A percentile compares a stretch with the other conserved stretches of the same genome.
These are phyloP conservation scores for Bufo gargarizans DNA, from an alignment of 2,113 vertebrate genomes.

Conservation along the genomic window DNA sequence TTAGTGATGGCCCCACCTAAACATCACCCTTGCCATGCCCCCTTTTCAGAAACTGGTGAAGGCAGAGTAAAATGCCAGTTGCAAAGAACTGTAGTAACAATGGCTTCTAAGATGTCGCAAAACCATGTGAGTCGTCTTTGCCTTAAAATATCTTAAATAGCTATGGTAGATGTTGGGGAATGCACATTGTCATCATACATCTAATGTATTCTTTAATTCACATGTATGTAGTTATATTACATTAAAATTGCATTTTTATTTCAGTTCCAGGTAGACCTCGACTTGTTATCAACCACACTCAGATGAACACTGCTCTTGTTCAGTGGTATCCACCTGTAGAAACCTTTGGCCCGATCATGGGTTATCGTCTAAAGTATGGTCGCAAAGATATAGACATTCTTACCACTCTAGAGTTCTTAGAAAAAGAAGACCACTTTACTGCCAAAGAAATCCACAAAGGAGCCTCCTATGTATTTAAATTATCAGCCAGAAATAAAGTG, in stretches of 20 bases:
- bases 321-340: constrained; percentile 95
- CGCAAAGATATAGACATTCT: constrained; percentile 89
- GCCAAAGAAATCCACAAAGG: constrained; percentile 97
- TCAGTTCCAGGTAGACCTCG: constrained; percentile 95
- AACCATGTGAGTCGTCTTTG: neutral
- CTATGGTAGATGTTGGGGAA: neutral
- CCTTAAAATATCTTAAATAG: neutral
- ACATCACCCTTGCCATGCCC: no score
- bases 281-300: constrained; percentile 94
- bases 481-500: constrained; percentile 96
- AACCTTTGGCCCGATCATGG: constrained; percentile 89
- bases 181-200: neutral
- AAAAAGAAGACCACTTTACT: constrained; percentile 96
- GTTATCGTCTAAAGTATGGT: constrained; percentile 93
- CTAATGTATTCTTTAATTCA: neutral
- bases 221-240: neutral
- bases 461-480: constrained; percentile 90
- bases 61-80: no score
- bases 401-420: constrained; percentile 90
- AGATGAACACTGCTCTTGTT: constrained; percentile 97
- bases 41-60: no score
- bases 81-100: no score
- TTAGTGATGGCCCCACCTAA: no score
- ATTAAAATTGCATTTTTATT: constrained; percentile 61
- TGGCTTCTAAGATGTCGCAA: no score